These are phyloP conservation scores for Acromyrmex heyeri DNA, from an alignment of 1,140 invertebrate species.

Conservation along the genomic window DNA sequence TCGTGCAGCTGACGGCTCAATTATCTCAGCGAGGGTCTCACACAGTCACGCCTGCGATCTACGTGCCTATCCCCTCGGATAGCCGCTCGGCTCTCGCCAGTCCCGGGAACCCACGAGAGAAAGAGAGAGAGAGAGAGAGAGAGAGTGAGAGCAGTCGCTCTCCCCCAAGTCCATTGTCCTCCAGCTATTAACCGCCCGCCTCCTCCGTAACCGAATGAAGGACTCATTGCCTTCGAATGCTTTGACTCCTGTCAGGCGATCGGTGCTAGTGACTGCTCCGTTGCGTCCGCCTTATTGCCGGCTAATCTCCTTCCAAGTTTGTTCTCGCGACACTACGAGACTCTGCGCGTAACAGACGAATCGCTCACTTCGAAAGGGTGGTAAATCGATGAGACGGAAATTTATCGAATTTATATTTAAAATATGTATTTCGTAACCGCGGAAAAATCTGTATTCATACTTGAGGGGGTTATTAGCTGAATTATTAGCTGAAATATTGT, in stretches of 20 bases:
- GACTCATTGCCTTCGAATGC: slow-evolving; percentile 77
- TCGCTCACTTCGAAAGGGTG: not conserved
- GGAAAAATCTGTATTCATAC: too few species aligned
- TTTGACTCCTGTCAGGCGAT: slow-evolving; percentile 80
- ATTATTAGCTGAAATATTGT: too few species aligned
- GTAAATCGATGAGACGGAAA: not conserved
- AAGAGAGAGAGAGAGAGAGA: slow-evolving; percentile 35
- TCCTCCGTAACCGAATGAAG: slow-evolving; percentile 73
- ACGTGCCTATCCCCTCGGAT: slow-evolving; percentile 58
- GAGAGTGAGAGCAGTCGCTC: slow-evolving; percentile 30
- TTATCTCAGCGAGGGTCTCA: slow-evolving; percentile 81
- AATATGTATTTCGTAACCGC: not conserved
- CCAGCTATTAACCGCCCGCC: slow-evolving; percentile 78
- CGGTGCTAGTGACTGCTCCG: slow-evolving; percentile 70
- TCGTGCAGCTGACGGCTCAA: slow-evolving; percentile 84
- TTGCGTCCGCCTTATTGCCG: slow-evolving; percentile 65
- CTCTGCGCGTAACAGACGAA: slow-evolving; percentile 1
- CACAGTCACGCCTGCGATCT: slow-evolving; percentile 80
- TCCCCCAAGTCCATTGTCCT: slow-evolving; percentile 79
- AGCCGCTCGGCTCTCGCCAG: slow-evolving; percentile 23
- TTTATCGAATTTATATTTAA: not conserved
- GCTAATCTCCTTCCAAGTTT: slow-evolving; percentile 66
- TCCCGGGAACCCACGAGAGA: slow-evolving; percentile 68
- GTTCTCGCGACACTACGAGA: not conserved
- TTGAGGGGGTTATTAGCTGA: too few species aligned